Conservation (phyloP, 2,113 vertebrate genomes). For the Pimephales promelas region DNA sequence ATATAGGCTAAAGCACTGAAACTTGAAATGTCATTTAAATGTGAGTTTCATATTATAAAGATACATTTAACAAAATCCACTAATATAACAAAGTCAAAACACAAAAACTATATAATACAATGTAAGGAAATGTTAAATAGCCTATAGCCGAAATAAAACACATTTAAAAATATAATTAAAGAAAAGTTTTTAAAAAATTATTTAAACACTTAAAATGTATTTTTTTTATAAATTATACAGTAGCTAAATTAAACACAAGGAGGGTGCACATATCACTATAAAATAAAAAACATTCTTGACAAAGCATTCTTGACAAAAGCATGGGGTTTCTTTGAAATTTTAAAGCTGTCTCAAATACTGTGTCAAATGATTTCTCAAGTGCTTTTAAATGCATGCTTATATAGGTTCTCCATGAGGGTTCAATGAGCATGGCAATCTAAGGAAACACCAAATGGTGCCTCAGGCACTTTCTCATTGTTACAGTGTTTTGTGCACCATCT, state of each 20-base stretch:
- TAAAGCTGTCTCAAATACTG: neutral
- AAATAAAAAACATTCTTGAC: neutral
- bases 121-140: too few relatives aligned
- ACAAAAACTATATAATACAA: neutral
- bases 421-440: neutral
- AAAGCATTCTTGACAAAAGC: neutral
- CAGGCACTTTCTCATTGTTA: neutral
- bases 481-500: neutral
- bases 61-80: too few relatives aligned
- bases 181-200: neutral
- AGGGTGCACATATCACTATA: neutral
- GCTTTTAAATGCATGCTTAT: neutral
- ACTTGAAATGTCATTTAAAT: neutral
- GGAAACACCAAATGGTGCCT: neutral
- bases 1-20: neutral
- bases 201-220: neutral
- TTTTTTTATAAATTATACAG: too few relatives aligned
- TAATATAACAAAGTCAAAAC: too few relatives aligned
- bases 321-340: neutral
- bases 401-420: neutral
- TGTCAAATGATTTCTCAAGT: neutral
- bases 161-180: neutral
- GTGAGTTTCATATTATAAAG: neutral
- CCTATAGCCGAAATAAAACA: too few relatives aligned
- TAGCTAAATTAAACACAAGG: too few relatives aligned